Percentiles rank a stretch among this genome's conserved stretches.
These are phyloP conservation scores for Apolygus lucorum DNA, from an alignment of 1,140 invertebrate genomes.

Conservation along the genomic window DNA sequence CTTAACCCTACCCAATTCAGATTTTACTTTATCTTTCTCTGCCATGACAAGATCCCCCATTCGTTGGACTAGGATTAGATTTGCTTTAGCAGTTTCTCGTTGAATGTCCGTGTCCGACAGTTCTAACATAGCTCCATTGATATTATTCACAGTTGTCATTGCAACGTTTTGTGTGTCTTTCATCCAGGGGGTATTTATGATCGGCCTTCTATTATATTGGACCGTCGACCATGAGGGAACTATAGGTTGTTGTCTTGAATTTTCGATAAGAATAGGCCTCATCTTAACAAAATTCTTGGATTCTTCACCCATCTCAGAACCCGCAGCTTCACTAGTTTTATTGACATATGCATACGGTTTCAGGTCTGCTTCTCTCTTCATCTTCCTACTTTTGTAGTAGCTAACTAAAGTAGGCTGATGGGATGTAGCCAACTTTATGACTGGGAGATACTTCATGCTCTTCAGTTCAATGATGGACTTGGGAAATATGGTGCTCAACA, in stretches of 20 bases:
- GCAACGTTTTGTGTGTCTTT: constrained; percentile 24
- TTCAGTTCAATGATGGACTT: background rate
- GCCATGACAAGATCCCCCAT: constrained; percentile 19
- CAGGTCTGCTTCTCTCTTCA: background rate
- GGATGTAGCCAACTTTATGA: background rate
- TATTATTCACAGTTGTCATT: constrained; percentile 18
- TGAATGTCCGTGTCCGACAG: constrained; percentile 23
- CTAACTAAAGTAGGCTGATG: background rate
- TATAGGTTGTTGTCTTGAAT: constrained; percentile 3
- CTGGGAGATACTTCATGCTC: constrained; percentile 17
- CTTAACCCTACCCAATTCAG: constrained; percentile 7
- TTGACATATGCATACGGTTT: background rate
- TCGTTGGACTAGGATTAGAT: constrained; percentile 20
- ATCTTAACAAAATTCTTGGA: background rate
- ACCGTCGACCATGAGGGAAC: constrained; percentile 10
- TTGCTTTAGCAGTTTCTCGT: constrained; percentile 22
- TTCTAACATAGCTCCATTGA: constrained; percentile 22
- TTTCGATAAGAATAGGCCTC: background rate
- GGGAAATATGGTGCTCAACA: background rate
- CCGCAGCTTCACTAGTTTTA: too few relatives aligned
- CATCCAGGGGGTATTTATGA: constrained; percentile 26
- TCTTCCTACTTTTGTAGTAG: background rate
- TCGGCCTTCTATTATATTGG: constrained; percentile 11
- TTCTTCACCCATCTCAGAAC: constrained; percentile 4
- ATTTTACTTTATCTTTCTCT: constrained; percentile 21